Conservation (phyloP, 2,797 vertebrate species). For the Heteromormyrus szaboi region DNA sequence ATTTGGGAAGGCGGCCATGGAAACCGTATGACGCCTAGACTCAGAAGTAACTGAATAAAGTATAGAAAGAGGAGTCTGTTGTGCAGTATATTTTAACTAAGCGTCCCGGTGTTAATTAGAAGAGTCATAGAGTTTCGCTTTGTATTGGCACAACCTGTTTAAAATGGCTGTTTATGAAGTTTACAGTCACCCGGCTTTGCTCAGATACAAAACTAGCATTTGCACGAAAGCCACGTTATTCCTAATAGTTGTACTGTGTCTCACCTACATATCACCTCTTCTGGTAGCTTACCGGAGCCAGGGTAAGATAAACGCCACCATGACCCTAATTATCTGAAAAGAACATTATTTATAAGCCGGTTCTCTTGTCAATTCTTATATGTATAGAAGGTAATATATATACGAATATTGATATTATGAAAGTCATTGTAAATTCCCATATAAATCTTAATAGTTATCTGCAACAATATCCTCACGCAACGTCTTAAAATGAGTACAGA, state of each 20-base stretch:
- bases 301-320: conserved; percentile 56
- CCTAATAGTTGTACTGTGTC: conserved; percentile 58
- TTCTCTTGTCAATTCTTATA: background rate
- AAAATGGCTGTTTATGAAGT: conserved; percentile 77
- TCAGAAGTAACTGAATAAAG: conserved; percentile 30
- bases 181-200: conserved; percentile 71
- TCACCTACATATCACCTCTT: conserved; percentile 84
- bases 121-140: background rate
- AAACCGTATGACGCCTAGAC: conserved; percentile 54
- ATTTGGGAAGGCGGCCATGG: conserved; percentile 48
- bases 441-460: background rate
- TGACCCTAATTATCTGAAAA: background rate
- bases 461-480: background rate
- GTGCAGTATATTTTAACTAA: background rate
- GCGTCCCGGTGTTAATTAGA: background rate
- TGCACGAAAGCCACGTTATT: conserved; percentile 79
- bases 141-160: background rate
- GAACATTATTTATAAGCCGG: background rate
- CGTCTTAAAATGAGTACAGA: background rate
- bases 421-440: background rate
- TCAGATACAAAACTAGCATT: conserved; percentile 73
- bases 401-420: background rate
- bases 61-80: background rate
- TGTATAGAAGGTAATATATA: background rate
- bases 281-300: conserved; percentile 87